Percentiles rank a stretch among this genome's conserved stretches.
Conservation (phyloP, 2,888 invertebrate species). For the Orgyia antiqua region DNA sequence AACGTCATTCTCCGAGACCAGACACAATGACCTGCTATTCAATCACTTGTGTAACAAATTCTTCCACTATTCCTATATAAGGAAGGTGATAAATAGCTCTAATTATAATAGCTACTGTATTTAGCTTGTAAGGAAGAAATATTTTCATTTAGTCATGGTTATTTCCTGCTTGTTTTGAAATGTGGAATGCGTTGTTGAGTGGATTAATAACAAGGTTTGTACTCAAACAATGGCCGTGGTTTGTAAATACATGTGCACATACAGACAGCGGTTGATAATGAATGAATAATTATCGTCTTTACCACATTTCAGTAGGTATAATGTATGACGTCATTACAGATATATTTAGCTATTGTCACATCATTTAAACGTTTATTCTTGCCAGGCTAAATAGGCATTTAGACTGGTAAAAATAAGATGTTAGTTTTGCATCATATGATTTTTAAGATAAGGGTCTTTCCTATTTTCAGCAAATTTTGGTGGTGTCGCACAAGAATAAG, state of each 20-base stretch:
- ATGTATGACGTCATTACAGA: too few relatives aligned
- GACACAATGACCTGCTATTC: constrained; percentile 12
- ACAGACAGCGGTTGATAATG: neutral
- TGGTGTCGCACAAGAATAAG: too few relatives aligned
- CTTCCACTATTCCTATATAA: constrained; percentile 2
- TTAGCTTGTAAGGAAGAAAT: constrained; percentile 41
- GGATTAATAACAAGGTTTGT: constrained; percentile 28
- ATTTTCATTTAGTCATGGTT: constrained; percentile 42
- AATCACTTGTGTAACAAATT: constrained; percentile 6
- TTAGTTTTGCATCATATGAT: too few relatives aligned
- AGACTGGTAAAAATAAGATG: too few relatives aligned
- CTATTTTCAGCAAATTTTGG: too few relatives aligned
- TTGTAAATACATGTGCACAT: constrained; percentile 37
- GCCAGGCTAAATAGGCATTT: too few relatives aligned
- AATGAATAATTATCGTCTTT: neutral
- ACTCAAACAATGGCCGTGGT: constrained; percentile 43
- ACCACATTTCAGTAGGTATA: too few relatives aligned
- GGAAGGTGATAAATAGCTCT: constrained; percentile 15
- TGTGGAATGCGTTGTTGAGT: constrained; percentile 37
- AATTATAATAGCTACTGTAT: constrained; percentile 18
- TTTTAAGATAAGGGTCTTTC: too few relatives aligned
- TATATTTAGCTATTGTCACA: too few relatives aligned
- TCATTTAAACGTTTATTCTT: too few relatives aligned
- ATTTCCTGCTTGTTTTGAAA: constrained; percentile 41
- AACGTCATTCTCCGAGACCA: too few relatives aligned